Conservation (phyloP, 1,140 invertebrate genomes). For the Habropoda laboriosa region DNA sequence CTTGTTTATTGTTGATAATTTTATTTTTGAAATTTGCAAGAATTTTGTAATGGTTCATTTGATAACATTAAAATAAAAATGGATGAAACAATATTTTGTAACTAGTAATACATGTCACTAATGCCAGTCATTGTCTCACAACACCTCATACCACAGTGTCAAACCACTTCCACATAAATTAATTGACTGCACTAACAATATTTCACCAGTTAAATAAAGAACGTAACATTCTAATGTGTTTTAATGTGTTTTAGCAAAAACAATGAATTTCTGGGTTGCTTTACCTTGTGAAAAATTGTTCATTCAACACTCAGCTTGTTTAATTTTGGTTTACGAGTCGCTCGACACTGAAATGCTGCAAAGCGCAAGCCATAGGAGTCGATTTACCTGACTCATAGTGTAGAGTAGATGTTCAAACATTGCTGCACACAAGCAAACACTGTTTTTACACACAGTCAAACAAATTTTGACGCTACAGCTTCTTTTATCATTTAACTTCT, state of each 20-base stretch:
- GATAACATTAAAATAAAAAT: no score
- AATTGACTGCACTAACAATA: no score
- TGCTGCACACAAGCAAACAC: not conserved
- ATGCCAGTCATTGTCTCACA: not conserved
- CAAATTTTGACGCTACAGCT: not conserved
- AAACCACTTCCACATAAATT: not conserved
- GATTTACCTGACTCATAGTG: not conserved
- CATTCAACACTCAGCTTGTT: not conserved
- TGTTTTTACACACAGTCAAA: not conserved
- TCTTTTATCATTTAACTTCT: not conserved
- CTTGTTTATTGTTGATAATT: no score
- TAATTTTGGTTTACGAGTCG: not conserved
- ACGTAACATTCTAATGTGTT: not conserved
- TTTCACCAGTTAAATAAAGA: not conserved
- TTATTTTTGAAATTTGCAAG: no score
- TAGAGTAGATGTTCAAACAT: not conserved
- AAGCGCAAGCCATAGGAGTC: conserved; percentile 2
- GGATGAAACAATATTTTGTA: no score
- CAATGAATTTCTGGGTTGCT: not conserved
- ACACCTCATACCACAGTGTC: not conserved
- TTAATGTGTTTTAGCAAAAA: not conserved
- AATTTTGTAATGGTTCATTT: no score
- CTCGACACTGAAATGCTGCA: conserved; percentile 54
- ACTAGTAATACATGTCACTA: no score
- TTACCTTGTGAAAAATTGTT: not conserved